Conservation (phyloP, 2,888 invertebrate genomes). For the Spilosoma lubricipeda region DNA sequence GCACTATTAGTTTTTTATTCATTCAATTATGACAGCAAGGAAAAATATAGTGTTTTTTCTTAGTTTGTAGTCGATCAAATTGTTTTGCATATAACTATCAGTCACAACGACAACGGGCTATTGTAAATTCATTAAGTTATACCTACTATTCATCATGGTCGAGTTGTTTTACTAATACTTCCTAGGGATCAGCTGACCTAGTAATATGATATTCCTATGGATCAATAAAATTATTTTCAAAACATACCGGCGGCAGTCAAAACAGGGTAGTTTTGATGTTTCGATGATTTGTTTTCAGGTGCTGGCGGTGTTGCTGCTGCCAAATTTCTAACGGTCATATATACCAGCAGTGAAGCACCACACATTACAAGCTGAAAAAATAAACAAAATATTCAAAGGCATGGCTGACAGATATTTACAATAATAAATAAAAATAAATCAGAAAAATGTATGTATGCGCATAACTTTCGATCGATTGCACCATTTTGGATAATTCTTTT, state of each 20-base stretch:
- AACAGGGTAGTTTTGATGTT: slow-evolving; percentile 73
- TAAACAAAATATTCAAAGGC: background rate
- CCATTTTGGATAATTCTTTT: too few relatives aligned
- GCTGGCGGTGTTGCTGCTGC: slow-evolving; percentile 48
- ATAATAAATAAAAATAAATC: too few relatives aligned
- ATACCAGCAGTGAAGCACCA: slow-evolving; percentile 65
- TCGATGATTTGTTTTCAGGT: slow-evolving; percentile 57
- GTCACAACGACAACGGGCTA: background rate
- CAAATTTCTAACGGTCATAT: slow-evolving; percentile 65
- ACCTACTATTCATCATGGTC: background rate
- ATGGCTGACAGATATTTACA: too few relatives aligned
- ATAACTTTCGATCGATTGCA: too few relatives aligned
- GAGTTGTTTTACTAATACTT: background rate
- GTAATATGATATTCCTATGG: background rate
- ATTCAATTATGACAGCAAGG: background rate
- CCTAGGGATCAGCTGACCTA: background rate
- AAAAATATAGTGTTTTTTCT: background rate
- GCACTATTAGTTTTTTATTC: background rate
- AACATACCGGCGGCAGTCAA: slow-evolving; percentile 74
- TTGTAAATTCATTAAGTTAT: background rate
- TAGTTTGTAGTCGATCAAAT: background rate
- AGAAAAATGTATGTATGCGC: too few relatives aligned
- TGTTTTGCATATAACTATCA: background rate
- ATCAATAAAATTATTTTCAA: background rate
- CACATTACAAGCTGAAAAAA: slow-evolving; percentile 70